A percentile compares a stretch with the other conserved stretches of the same genome.
Evolutionary conservation across 2,113 vertebrate genomes (phyloP).

Genomic region (Pipra filicauda): DNA sequence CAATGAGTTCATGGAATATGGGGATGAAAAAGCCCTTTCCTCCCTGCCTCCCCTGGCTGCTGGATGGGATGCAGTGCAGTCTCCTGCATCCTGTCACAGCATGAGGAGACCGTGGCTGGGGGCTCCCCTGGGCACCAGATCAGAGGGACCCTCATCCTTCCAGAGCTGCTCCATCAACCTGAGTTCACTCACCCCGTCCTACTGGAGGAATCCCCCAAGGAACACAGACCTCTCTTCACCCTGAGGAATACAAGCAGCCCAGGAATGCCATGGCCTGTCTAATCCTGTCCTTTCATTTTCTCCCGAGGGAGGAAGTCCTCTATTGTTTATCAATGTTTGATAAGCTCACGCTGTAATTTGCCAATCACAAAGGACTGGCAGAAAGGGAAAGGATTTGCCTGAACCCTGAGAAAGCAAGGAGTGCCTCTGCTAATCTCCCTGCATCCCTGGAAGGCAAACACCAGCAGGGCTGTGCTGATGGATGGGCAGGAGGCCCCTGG

Average conservation of each 20-base stretch:
- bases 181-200: not conserved
- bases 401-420: conserved; percentile 7
- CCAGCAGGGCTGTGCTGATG: not conserved
- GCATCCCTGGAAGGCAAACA: conserved; percentile 13
- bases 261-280: conserved; percentile 24
- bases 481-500: not conserved
- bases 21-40: not conserved
- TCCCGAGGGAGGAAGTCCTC: not conserved
- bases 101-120: not conserved
- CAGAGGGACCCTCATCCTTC: not conserved
- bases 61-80: not conserved
- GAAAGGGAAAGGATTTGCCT: conserved; percentile 39
- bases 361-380: conserved; percentile 9
- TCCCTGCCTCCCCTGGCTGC: not conserved
- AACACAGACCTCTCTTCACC: not conserved
- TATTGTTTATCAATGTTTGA: conserved; percentile 40
- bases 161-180: not conserved
- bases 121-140: not conserved
- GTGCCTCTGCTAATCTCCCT: conserved; percentile 16
- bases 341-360: conserved; percentile 22
- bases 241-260: not conserved
- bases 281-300: not conserved
- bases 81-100: not conserved
- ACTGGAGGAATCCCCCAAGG: not conserved
- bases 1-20: not conserved